These are phyloP conservation scores for Phortica magna DNA, from an alignment of 2,888 invertebrate genomes.

Conservation along the genomic window DNA sequence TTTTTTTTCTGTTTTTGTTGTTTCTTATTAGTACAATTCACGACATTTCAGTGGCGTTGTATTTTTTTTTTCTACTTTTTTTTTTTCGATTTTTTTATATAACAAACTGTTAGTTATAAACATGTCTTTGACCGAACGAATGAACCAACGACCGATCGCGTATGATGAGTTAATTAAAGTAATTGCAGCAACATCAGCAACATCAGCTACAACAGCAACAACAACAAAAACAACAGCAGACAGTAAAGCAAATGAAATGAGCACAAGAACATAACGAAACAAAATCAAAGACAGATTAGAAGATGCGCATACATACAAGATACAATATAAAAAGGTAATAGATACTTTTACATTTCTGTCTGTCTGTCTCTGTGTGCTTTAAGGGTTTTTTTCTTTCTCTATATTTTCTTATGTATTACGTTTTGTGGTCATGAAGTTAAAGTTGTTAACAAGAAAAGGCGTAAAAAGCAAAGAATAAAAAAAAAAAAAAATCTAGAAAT, in stretches of 20 bases:
- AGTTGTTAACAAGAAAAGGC: conserved; percentile 36
- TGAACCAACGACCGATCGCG: neutral
- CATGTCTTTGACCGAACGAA: too few relatives aligned
- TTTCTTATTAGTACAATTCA: conserved; percentile 41
- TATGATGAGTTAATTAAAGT: conserved; percentile 71
- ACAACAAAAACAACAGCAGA: neutral
- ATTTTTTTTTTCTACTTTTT: neutral
- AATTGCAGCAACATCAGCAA: conserved; percentile 52
- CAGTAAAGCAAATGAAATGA: neutral
- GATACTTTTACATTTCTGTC: neutral
- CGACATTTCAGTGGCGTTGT: neutral
- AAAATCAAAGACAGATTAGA: neutral
- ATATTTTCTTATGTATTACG: conserved; percentile 41
- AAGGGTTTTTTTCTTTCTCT: conserved; percentile 42
- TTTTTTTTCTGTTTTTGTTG: neutral
- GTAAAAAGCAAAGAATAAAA: neutral
- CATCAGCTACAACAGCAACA: neutral
- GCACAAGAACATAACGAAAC: neutral
- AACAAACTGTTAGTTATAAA: too few relatives aligned
- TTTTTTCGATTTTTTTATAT: too few relatives aligned
- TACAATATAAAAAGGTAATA: neutral
- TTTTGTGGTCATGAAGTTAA: conserved; percentile 21
- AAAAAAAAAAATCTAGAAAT: conserved; percentile 35
- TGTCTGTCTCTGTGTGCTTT: conserved; percentile 44
- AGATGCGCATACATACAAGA: neutral